Conservation (phyloP, 2,888 invertebrate species). For the Brachypterus glaber region DNA sequence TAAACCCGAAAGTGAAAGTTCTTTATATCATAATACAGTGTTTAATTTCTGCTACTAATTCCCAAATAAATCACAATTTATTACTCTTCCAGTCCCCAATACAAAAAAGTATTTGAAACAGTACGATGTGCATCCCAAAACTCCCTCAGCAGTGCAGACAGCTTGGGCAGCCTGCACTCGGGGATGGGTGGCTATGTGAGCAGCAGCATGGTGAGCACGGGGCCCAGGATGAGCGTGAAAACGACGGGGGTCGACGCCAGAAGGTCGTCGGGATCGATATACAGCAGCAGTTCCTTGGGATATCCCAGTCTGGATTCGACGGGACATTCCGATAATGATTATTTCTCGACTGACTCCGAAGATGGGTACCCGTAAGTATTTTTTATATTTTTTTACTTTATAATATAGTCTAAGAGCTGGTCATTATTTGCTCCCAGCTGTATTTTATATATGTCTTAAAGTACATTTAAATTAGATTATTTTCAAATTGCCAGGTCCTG, state of each 20-base stretch:
- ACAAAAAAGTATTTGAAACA: slow-evolving; percentile 85
- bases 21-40: no score
- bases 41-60: neutral
- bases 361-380: slow-evolving; percentile 62
- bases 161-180: slow-evolving; percentile 37
- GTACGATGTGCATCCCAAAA: slow-evolving; percentile 67
- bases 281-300: slow-evolving; percentile 40
- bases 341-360: slow-evolving; percentile 56
- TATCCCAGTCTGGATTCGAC: slow-evolving; percentile 48
- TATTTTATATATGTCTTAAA: no score
- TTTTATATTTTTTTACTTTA: slow-evolving; percentile 2
- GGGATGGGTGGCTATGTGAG: slow-evolving; percentile 32
- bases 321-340: slow-evolving; percentile 48
- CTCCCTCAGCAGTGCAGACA: slow-evolving; percentile 44
- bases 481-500: no score
- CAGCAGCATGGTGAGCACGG: slow-evolving; percentile 38
- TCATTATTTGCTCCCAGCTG: no score
- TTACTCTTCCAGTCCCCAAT: slow-evolving; percentile 54
- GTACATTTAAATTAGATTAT: no score
- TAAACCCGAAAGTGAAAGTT: no score
- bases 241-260: slow-evolving; percentile 29
- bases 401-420: no score
- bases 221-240: slow-evolving; percentile 46
- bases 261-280: slow-evolving; percentile 45
- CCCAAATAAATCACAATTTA: neutral